Evolutionary conservation across 2,888 invertebrate genomes (phyloP), one percentile per base, ranked within the genome.

Genomic region (Micoletzkya japonica): DNA sequence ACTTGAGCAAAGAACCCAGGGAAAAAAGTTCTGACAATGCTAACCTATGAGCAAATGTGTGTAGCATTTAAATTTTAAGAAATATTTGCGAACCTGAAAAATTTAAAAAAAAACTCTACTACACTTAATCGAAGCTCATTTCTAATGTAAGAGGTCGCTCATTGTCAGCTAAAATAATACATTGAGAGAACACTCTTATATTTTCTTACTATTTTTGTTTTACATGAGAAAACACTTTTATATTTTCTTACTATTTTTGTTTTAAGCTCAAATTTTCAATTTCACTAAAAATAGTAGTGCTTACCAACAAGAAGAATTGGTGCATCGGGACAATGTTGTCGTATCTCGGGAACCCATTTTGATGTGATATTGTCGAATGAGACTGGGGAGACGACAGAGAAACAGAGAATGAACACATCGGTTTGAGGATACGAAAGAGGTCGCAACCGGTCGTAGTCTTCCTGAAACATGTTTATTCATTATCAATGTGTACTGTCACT

Each of bases 341-440:
- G 95, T 84, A 98, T 95, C 90, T 98, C 98, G 79, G 97, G 97
- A 88, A 95, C 95, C 98, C 97, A 98, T 89, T 98, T 98, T 79
- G 95, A 95, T 86, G 94, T 94, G 76, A 98, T 95, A 90, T 97
- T 98, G 90, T 97, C 97, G 89, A 95, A 97, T 63, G 97, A 97
- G 67, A 96, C 95, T 76, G 97, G 97, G 87, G 95, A 95, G 82
- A 97, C 95, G 80, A 98, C 95, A 88, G 95, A 95, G 90, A 95
- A 98, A 90, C 97, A 98, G 88, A 98, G 94, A 85, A 98, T 91
- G 89, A 98, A 98, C 77, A 98, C 97, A 89, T 98, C 97, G 78
- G 97, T 98, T 90, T 90, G 96, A 86, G 97, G 96, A 88, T 97
- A 97, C 81, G 95, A 95, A 76, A 97, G 89, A 54, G 97, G 96